phyloP scores from a whole-genome alignment of 2,113 vertebrate genomes.

The Cichladusa arquata region DNA sequence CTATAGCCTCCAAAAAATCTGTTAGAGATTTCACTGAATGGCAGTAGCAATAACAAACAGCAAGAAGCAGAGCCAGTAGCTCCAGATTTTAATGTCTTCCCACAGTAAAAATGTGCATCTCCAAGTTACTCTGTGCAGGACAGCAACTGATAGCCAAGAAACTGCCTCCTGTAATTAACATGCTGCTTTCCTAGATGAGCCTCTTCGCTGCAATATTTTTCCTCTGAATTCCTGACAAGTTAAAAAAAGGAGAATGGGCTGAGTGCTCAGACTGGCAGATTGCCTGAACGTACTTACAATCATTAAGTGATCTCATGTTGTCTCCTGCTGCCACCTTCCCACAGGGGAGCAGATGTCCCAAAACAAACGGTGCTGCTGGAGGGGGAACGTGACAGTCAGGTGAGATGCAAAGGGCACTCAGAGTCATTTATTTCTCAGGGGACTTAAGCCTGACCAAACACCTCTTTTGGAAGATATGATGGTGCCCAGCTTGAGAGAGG shows the following conservation, averaged over 20 bases:
- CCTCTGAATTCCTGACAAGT: constrained; percentile 34
- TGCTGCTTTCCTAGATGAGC: not conserved
- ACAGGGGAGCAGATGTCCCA: constrained; percentile 26
- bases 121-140: not conserved
- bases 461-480: not conserved
- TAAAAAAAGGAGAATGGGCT: not conserved
- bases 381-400: not conserved
- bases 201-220: not conserved
- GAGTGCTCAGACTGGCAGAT: constrained; percentile 32
- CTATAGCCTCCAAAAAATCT: not conserved
- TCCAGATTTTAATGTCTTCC: not conserved
- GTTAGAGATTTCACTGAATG: not conserved
- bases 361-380: not conserved
- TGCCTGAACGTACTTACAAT: constrained; percentile 9
- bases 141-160: constrained; percentile 43
- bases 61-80: not conserved
- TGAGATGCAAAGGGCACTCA: not conserved
- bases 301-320: not conserved
- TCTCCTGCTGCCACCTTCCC: constrained; percentile 44
- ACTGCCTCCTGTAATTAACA: constrained; percentile 22
- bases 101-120: not conserved
- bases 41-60: not conserved
- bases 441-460: not conserved
- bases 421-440: not conserved
- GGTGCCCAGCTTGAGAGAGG: accelerated